Evolutionary conservation across 2,113 vertebrate species (phyloP).

Genomic region (Rhynchomys soricoides): DNA sequence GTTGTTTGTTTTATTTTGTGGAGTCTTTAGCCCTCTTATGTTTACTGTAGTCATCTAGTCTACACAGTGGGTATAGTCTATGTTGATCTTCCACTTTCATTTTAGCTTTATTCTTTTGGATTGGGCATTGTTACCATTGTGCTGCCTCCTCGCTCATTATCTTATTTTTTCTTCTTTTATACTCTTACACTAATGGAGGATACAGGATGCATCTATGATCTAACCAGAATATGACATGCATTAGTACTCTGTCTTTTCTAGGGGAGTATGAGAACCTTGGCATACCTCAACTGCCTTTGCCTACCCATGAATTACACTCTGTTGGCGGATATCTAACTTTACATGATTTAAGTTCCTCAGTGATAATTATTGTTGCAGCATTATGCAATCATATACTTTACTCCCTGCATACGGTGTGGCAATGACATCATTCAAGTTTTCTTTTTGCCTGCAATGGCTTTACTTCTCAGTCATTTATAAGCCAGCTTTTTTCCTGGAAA

Average conservation of each 20-base stretch:
- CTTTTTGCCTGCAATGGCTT: neutral
- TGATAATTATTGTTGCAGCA: neutral
- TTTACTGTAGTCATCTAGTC: neutral
- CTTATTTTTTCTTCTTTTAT: constrained; percentile 21
- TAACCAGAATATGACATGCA: neutral
- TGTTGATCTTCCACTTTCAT: neutral
- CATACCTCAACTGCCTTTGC: neutral
- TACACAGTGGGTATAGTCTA: neutral
- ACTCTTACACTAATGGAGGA: neutral
- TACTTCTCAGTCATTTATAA: neutral
- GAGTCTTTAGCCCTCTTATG: neutral
- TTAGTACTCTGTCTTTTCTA: neutral
- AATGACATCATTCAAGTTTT: neutral
- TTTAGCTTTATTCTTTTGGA: neutral
- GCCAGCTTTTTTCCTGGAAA: neutral
- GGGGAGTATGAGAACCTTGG: neutral
- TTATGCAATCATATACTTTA: neutral
- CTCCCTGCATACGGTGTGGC: neutral
- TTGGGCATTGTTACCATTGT: neutral
- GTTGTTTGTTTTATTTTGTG: neutral
- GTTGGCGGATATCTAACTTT: neutral
- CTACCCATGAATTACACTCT: neutral
- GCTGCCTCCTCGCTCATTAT: neutral
- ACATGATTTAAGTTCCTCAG: neutral
- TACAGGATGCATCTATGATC: neutral